These are phyloP conservation scores for human DNA, from an alignment of 2,113 vertebrate genomes.

Conservation along the genomic window DNA sequence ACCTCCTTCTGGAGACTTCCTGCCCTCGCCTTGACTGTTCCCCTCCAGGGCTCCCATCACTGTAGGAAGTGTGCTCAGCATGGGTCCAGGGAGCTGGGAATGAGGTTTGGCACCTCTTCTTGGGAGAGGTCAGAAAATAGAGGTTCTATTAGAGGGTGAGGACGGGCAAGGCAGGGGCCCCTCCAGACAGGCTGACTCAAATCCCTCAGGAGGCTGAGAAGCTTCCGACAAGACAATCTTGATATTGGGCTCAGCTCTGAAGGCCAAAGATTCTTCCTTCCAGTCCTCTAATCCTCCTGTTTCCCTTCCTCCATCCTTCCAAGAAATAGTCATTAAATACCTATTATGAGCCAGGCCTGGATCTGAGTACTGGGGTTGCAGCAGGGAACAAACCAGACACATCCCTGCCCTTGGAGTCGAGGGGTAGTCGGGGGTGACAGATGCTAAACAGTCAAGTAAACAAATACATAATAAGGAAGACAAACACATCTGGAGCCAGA, in stretches of 20 bases:
- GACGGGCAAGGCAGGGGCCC: not conserved
- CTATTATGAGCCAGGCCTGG: not conserved
- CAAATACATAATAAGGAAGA: not conserved
- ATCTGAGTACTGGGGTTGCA: too few species aligned
- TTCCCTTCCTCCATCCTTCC: not conserved
- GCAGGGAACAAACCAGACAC: not conserved
- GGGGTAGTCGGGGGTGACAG: too few species aligned
- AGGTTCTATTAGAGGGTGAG: not conserved
- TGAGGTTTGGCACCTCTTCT: slow-evolving; percentile 12
- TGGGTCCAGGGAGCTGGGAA: not conserved
- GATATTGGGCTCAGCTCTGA: not conserved
- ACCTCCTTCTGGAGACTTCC: not conserved
- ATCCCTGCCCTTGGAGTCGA: not conserved
- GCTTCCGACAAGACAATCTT: not conserved
- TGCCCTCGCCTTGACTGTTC: not conserved
- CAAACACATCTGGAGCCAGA: not conserved
- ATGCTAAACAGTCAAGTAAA: not conserved
- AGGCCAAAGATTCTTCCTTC: not conserved
- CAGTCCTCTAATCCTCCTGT: not conserved
- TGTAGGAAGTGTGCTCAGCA: slow-evolving; percentile 19
- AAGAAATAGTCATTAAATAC: not conserved
- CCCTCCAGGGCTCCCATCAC: not conserved
- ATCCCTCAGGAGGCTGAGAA: not conserved
- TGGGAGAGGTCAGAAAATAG: slow-evolving; percentile 50
- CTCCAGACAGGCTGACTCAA: slow-evolving; percentile 47